Base-by-base conservation (phyloP, 2,113 vertebrate species). In the Apeltes quadracus region DNA sequence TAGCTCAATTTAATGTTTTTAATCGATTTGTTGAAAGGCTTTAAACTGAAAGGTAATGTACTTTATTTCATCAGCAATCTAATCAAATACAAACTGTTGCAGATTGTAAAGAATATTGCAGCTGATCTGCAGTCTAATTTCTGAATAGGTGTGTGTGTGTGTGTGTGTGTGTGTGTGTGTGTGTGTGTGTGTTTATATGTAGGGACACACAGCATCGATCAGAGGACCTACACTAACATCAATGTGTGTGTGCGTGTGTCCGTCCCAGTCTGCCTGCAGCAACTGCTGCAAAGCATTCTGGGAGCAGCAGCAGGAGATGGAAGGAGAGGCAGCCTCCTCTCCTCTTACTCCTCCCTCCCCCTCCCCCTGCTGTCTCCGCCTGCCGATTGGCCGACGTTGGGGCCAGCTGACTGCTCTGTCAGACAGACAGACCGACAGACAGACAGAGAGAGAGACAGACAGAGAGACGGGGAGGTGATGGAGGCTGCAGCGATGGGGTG, bases 401-500 rank as follows among this genome's bases (percentile, higher is more conserved):
- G 29, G 76, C 83, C 88, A 87, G 87, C 89, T 88, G 89, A 88
- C 82, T 72, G 67, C 12, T 3, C 71, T 78, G 77, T 76, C 83
- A 86, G 85, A 78, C 64, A 25, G 38, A 59, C 39, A 63, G 61
- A 51, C 11, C 32, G 69, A 56, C 70, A 59, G 57, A 29, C 29
- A 5, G 29, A 29, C 29, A 29, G 29, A 29, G 29, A 29, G 2
- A n/a, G 66, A 71, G 82, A 25, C 41, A n/a, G n/a, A n/a, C n/a
- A 38, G 69, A 74, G 73, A 58, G 66, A 79, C 75, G 80, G 71
- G 68, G 75, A 72, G 78, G 76, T 83, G 85, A 88, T 87, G 89
- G 87, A 90, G 83, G 81, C 81, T 38, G 77, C 81, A 86, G 89
- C 85, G 79, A 90, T 90, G 89, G 89, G 89, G 89, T 90, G 84